Evolutionary conservation across 2,888 invertebrate genomes (phyloP), one percentile per base, ranked within the genome.

Genomic region (Nymphalis urticae): DNA sequence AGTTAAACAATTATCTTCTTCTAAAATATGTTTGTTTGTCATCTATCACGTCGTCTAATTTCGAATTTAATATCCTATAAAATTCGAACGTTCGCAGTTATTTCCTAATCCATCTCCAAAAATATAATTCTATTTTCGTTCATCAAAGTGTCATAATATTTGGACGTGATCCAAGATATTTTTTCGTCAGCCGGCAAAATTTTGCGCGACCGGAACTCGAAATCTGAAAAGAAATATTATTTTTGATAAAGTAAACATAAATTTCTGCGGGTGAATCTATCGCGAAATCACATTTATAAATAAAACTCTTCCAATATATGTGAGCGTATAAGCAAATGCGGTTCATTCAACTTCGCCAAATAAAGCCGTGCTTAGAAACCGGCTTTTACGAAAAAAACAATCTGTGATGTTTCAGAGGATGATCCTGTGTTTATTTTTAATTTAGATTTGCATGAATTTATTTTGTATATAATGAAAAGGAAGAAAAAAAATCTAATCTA

Each of bases 221-320:
- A 71, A 84, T 80, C 88, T 88, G 88, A 70, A 88, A 88, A 79
- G 76, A 83, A 77, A 82, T 78, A 82, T 81, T 77, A 78, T 79
- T 78, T 78, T 80, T 80, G 76, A 78, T 79, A 76, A 79, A 68
- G 76, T 82, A 80, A 81, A 83, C 76, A 79, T 77, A 78, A 21
- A 61, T 68, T 50, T 73, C 68, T 69, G 62, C 48, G 64, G 59
- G 75, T 73, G 73, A 68, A 73, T 72, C 58, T 42, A 42, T 70
- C 72, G 64, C 63, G 64, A 72, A 50, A 66, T 64, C 66, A 71
- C 56, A 64, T 58, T 70, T 68, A 60, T 71, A 67, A 70, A 70
- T 73, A 70, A 58, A 42, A 66, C 47, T 51, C 61, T 59, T 32
- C 24, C 48, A 51, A 68, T 65, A 27, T 10, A 51, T 64, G 36